phyloP scores from a whole-genome alignment of 30 jellyfish, hydroid and myxozoan genomes.

The Hydra vulgaris region DNA sequence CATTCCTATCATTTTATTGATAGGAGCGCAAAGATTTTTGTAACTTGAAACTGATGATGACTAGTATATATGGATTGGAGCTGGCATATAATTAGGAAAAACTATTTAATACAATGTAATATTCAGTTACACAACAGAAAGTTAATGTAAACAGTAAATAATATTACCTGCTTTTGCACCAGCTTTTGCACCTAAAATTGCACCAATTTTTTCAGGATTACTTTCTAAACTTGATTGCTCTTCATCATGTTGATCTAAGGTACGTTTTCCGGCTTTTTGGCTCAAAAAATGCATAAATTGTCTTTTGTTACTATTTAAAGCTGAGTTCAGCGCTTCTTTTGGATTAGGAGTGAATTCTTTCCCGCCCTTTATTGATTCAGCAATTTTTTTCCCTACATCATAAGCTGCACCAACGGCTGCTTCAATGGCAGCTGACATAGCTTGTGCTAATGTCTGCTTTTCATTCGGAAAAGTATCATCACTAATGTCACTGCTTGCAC shows the following conservation, averaged over 20 bases:
- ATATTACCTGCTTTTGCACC: constrained; percentile 27
- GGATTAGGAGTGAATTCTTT: constrained; percentile 22
- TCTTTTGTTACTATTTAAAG: background rate
- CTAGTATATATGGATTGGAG: too few relatives aligned
- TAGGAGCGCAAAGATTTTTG: too few relatives aligned
- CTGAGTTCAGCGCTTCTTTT: background rate
- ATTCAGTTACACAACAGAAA: too few relatives aligned
- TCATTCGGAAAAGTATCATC: background rate
- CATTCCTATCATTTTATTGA: too few relatives aligned
- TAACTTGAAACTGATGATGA: too few relatives aligned
- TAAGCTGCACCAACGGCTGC: constrained; percentile 20
- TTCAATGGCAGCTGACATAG: constrained; percentile 9
- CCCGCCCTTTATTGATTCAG: constrained; percentile 7
- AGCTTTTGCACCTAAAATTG: constrained; percentile 29
- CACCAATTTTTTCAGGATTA: constrained; percentile 12
- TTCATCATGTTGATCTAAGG: background rate
- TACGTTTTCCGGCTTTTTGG: background rate
- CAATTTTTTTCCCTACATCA: constrained; percentile 21
- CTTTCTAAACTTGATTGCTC: background rate
- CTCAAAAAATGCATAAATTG: background rate
- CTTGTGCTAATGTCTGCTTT: background rate
- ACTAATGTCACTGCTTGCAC: background rate
- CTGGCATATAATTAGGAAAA: too few relatives aligned
- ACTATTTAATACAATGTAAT: too few relatives aligned
- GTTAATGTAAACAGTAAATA: background rate